Evolutionary conservation across 2,797 vertebrate genomes (phyloP), one percentile per base, ranked within the genome.

Genomic region (Agapornis canus): DNA sequence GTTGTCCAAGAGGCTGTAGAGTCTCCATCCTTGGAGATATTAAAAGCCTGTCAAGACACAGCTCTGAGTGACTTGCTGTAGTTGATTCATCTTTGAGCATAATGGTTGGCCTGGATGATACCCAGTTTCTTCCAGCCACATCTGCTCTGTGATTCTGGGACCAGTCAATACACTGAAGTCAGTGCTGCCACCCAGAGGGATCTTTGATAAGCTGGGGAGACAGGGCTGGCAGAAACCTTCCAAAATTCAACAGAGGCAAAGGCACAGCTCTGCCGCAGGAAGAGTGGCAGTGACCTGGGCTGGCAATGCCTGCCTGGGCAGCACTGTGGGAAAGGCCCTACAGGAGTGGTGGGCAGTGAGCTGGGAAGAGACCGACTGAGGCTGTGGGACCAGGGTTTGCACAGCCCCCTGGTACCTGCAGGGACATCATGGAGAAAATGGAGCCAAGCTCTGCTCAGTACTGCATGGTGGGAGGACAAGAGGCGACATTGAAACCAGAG

Each of bases 211-310:
- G 22, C 26, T 54, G 12, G 3, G 31, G 25, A 20, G 5, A 31
- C 29, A 51, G 17, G 13, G 3, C 32, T 88, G 32, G 35, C 19
- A 76, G n/a, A 37, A 84, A 73, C 20, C 35, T 64, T 56, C 47
- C 4, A 8, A 70, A 82, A 82, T 66, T 43, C 31, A 61, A 19
- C 18, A 66, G 45, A 13, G 26, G 9, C 43, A 75, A 57, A 61
- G 1, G 29, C 52, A 47, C 47, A 56, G 27, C 1, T 0, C 26
- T 81, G 45, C 3, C 11, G 25, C 1, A 4, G 37, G 8, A 61
- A 48, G 35, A 35, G 35, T 1, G 1, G 22, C 42, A 78, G 8
- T 0, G 0, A 48, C 26, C 13, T 0, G 0, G 48, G 31, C 63
- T 63, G 47, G 47, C 39, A 27, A 11, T 37, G 65, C 35, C 52